phyloP scores from a whole-genome alignment of 35 echinoderm and acorn worm genomes.

The Holothuria glaberrima region DNA sequence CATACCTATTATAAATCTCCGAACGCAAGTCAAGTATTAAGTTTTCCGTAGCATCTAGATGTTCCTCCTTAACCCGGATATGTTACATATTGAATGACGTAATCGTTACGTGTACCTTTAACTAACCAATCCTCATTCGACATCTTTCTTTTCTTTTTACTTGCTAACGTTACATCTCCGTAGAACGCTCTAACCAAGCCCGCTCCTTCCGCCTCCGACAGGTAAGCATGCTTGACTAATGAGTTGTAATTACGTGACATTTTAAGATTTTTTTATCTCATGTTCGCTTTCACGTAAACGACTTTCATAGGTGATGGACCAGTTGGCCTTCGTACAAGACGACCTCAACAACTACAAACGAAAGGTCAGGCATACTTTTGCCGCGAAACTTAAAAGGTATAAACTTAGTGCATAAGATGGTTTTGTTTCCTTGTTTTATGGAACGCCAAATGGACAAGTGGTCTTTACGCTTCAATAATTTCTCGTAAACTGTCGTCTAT shows the following conservation, averaged over 20 bases:
- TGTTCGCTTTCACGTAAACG: constrained; percentile 20
- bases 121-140: too few relatives aligned
- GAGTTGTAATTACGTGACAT: not conserved
- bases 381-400: constrained; percentile 66
- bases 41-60: too few relatives aligned
- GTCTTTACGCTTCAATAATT: too few relatives aligned
- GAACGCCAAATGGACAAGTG: too few relatives aligned
- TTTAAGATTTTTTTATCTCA: not conserved
- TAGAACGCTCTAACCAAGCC: constrained; percentile 52
- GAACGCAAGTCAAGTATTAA: too few relatives aligned
- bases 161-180: constrained; percentile 1
- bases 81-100: too few relatives aligned
- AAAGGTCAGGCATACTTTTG: constrained; percentile 51
- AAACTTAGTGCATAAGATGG: not conserved
- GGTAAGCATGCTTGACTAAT: constrained; percentile 34
- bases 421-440: too few relatives aligned
- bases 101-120: too few relatives aligned
- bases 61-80: too few relatives aligned
- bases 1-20: too few relatives aligned
- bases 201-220: constrained; percentile 28
- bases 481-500: too few relatives aligned
- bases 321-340: constrained; percentile 55
- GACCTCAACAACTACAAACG: constrained; percentile 58
- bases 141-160: not conserved
- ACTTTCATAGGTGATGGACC: constrained; percentile 67